Percentiles rank a stretch among this genome's conserved stretches.
These are phyloP conservation scores for Chamaea fasciata DNA, from an alignment of 2,113 vertebrate genomes.

Conservation along the genomic window DNA sequence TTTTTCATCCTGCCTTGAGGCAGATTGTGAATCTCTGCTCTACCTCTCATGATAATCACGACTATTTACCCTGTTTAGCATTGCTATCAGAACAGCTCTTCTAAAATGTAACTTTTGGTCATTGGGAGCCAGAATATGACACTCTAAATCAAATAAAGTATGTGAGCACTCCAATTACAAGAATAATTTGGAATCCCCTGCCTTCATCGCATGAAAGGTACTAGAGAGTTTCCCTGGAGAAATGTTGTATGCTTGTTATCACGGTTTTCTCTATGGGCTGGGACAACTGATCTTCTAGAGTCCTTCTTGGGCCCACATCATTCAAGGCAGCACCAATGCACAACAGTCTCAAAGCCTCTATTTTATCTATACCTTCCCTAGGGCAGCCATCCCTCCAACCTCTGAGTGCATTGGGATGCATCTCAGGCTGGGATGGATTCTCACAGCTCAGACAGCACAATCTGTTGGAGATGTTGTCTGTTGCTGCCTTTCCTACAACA, in stretches of 20 bases:
- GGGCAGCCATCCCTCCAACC: background rate
- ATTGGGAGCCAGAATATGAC: background rate
- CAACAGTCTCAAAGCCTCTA: background rate
- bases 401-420: background rate
- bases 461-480: background rate
- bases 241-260: background rate
- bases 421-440: background rate
- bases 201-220: background rate
- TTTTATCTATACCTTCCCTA: background rate
- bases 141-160: background rate
- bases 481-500: background rate
- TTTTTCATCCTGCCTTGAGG: background rate
- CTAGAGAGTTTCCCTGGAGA: background rate
- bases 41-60: background rate
- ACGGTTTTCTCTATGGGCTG: background rate
- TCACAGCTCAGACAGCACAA: background rate
- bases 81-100: background rate
- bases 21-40: background rate
- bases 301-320: background rate
- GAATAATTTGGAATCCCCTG: background rate
- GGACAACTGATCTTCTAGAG: background rate
- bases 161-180: accelerated
- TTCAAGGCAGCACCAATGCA: background rate
- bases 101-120: background rate
- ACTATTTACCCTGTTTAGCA: background rate